phyloP scores from a whole-genome alignment of 2,888 invertebrate genomes.

The Lacanobia wlatinum region DNA sequence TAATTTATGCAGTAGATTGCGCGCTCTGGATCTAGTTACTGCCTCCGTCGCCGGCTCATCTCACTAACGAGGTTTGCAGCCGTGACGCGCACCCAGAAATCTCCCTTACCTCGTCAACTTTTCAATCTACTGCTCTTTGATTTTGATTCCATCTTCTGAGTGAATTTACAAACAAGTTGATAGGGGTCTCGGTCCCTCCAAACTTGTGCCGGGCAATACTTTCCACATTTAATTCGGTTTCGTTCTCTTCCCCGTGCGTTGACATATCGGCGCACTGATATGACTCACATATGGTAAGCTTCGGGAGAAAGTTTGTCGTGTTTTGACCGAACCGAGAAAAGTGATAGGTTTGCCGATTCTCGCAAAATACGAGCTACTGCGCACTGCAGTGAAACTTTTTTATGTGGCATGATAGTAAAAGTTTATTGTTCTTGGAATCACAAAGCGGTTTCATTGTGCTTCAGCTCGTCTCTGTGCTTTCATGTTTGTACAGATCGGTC shows the following conservation, averaged over 20 bases:
- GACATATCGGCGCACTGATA: slow-evolving; percentile 41
- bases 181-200: slow-evolving; percentile 15
- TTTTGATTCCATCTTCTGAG: slow-evolving; percentile 17
- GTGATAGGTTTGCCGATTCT: slow-evolving; percentile 72
- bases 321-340: slow-evolving; percentile 74
- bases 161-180: slow-evolving; percentile 46
- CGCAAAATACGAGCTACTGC: slow-evolving; percentile 64
- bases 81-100: slow-evolving; percentile 38
- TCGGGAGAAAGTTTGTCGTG: slow-evolving; percentile 75
- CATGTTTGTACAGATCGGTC: slow-evolving; percentile 45
- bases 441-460: slow-evolving; percentile 66
- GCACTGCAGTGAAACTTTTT: slow-evolving; percentile 73
- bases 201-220: slow-evolving; percentile 7
- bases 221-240: slow-evolving; percentile 35
- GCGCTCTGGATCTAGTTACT: slow-evolving; percentile 57
- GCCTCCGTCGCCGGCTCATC: slow-evolving; percentile 46
- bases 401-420: slow-evolving; percentile 68
- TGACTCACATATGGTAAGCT: slow-evolving; percentile 61
- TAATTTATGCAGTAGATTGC: slow-evolving; percentile 69
- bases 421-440: slow-evolving; percentile 69
- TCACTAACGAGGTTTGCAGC: slow-evolving; percentile 57
- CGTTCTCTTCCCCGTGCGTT: slow-evolving; percentile 35
- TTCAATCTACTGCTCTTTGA: slow-evolving; percentile 45
- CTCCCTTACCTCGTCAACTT: slow-evolving; percentile 46
- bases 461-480: slow-evolving; percentile 61